Evolutionary conservation across 2,888 invertebrate genomes (phyloP), one percentile per base, ranked within the genome.

Genomic region (Sceliomorpha sp.): DNA sequence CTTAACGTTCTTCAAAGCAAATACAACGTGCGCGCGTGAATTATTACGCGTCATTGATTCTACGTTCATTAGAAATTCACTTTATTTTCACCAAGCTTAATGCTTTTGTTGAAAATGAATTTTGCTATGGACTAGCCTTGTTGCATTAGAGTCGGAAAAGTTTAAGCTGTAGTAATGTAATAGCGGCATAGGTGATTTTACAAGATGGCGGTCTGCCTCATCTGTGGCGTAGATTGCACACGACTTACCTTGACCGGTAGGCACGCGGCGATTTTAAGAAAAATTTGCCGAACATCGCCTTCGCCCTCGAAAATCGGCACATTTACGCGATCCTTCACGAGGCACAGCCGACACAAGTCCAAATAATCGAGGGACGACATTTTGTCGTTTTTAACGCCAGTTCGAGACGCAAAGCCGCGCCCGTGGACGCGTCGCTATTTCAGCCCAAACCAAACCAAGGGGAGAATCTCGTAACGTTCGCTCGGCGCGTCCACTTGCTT

Each of bases 191-290:
- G 40, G 31, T 6, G 7, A 14, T 40, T 70, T 59, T 53, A 70
- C 82, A 86, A 87, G 71, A 86, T 86, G 87, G 86, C 87, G 84
- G 83, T 48, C 56, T 17, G 51, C 44, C 51, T 55, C 27, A 60
- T 13, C 51, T 60, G 75, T 79, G 84, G 81, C 82, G 84, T 79
- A 80, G 81, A 20, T n/a, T n/a, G 8, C 9, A 9, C 79, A n/a
- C 75, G 69, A 77, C 88, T 88, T 91, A 94, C 94, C 93, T 93
- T 93, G 85, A 94, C 92, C 86, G 93, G 93, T 85, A 94, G 90
- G 87, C 93, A 93, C 76, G 93, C 89, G 67, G 92, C 91, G 89
- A 94, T 93, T 90, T 94, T 94, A 73, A 92, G 86, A 83, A 91
- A 92, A 77, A 93, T 90, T 80, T 91, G 89, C 76, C 89, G 86